These are phyloP conservation scores for Oscheius sp. DNA, from an alignment of 2,888 invertebrate species.

Conservation along the genomic window DNA sequence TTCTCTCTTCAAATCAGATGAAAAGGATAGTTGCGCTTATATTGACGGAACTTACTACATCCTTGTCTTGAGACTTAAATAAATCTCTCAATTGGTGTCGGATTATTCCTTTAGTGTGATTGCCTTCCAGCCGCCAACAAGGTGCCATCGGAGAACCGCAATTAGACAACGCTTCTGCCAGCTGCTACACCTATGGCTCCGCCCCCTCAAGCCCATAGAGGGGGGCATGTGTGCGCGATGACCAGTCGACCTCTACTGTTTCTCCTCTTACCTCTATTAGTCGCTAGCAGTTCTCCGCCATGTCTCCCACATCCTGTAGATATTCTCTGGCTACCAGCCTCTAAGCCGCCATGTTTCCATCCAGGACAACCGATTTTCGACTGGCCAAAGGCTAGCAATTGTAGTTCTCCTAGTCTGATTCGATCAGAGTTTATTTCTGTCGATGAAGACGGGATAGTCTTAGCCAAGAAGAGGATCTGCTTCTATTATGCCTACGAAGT, in stretches of 20 bases:
- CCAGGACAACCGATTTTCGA: constrained; percentile 60
- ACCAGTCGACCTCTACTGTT: constrained; percentile 16
- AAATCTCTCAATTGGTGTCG: too few relatives aligned
- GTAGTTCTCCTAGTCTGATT: constrained; percentile 29
- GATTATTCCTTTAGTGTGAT: too few relatives aligned
- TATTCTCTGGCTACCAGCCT: constrained; percentile 47
- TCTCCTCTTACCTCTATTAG: neutral
- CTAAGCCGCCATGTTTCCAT: constrained; percentile 59
- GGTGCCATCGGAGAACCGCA: constrained; percentile 26
- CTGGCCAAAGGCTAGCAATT: constrained; percentile 42
- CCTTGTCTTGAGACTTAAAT: too few relatives aligned
- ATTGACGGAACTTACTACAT: too few relatives aligned
- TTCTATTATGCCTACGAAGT: constrained; percentile 35
- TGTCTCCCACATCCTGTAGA: constrained; percentile 29
- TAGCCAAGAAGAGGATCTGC: constrained; percentile 45
- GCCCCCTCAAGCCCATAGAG: constrained; percentile 17
- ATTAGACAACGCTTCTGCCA: constrained; percentile 28
- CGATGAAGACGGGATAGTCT: constrained; percentile 44
- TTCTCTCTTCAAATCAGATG: too few relatives aligned
- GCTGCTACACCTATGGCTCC: constrained; percentile 24
- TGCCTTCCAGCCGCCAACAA: constrained; percentile 8
- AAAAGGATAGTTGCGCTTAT: too few relatives aligned
- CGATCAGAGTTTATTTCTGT: constrained; percentile 46
- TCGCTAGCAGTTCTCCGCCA: neutral
- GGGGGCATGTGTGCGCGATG: constrained; percentile 26